These are phyloP conservation scores for Drosophila trapezifrons DNA, from an alignment of 1,140 invertebrate species.

Conservation along the genomic window DNA sequence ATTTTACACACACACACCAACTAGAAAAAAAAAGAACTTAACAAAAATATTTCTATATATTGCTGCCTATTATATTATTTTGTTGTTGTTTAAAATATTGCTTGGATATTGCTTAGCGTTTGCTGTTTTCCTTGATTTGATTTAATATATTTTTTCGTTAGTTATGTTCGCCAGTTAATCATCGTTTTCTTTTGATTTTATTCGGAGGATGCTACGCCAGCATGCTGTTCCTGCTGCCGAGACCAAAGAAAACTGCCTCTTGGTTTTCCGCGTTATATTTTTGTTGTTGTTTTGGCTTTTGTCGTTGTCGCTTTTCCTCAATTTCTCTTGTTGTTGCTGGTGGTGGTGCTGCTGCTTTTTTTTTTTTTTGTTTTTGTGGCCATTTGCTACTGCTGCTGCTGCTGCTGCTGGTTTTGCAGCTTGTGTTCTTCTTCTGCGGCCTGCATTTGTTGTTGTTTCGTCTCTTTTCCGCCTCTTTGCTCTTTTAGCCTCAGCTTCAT, in stretches of 20 bases:
- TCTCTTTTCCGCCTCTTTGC: conserved; percentile 48
- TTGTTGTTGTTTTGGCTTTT: conserved; percentile 36
- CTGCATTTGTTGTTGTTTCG: conserved; percentile 60
- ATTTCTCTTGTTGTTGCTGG: conserved; percentile 11
- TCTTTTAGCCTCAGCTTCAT: conserved; percentile 41
- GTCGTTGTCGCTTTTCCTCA: conserved; percentile 2
- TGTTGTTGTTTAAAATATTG: conserved; percentile 29
- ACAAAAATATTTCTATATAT: conserved; percentile 2
- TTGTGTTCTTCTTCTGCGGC: conserved; percentile 25
- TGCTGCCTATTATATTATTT: neutral
- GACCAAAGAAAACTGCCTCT: conserved; percentile 35
- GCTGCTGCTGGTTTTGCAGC: conserved; percentile 35
- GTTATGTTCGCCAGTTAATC: conserved; percentile 5
- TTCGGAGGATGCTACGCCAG: conserved; percentile 43
- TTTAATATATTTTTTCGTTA: neutral
- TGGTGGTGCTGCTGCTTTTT: neutral
- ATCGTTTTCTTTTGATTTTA: conserved; percentile 21
- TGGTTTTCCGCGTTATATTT: conserved; percentile 39
- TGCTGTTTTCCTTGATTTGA: neutral
- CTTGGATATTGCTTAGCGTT: conserved; percentile 23
- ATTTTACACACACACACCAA: conserved; percentile 9
- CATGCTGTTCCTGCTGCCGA: conserved; percentile 52
- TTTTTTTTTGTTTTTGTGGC: conserved; percentile 36
- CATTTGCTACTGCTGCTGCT: conserved; percentile 26
- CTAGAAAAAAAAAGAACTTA: conserved; percentile 14